Evolutionary conservation across 2,113 vertebrate species (phyloP).

Genomic region (Gavia stellata): DNA sequence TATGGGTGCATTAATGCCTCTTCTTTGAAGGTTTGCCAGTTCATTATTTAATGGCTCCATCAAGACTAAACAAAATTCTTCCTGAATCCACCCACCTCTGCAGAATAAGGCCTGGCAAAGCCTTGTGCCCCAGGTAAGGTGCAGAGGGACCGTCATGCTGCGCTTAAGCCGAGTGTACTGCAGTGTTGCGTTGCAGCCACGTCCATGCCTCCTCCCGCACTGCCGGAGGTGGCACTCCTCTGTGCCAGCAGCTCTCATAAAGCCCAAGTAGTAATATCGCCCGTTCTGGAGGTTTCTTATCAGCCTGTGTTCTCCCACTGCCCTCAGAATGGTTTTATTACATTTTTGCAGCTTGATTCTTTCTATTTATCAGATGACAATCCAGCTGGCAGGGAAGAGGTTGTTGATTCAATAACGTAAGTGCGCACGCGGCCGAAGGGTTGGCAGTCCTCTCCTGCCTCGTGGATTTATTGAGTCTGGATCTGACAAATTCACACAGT

Average conservation of each 20-base stretch:
- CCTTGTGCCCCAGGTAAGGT: neutral
- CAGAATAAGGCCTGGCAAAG: neutral
- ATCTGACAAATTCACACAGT: neutral
- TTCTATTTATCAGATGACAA: neutral
- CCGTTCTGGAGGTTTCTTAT: neutral
- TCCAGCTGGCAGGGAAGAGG: neutral
- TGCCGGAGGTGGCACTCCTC: neutral
- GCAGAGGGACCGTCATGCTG: neutral
- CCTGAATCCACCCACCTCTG: neutral
- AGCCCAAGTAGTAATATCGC: neutral
- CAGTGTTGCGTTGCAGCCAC: fast-evolving
- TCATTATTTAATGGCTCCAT: conserved; percentile 13
- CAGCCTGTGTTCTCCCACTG: neutral
- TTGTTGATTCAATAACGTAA: neutral
- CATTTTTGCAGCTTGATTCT: neutral
- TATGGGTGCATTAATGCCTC: neutral
- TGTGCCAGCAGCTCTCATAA: neutral
- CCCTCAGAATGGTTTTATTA: neutral
- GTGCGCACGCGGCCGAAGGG: fast-evolving
- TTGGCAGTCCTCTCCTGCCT: neutral
- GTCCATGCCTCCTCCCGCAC: neutral
- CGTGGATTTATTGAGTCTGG: neutral
- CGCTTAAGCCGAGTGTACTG: fast-evolving
- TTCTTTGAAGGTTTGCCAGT: conserved; percentile 5
- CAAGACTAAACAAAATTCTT: neutral